Conservation (phyloP, 2,888 invertebrate genomes). For the Lycocerus yunnanus region DNA sequence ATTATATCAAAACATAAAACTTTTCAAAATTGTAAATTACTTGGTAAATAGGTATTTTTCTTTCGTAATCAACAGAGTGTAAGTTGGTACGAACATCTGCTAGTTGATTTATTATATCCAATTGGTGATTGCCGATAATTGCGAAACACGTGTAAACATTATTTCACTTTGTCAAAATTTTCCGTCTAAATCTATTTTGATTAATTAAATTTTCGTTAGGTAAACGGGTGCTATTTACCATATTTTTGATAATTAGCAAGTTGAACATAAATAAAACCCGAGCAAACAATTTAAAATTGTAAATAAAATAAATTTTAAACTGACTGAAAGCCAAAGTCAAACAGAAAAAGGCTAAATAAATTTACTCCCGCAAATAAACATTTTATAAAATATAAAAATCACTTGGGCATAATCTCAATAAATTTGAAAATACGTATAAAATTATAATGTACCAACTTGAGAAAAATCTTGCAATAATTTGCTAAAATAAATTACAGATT, state of each 20-base stretch:
- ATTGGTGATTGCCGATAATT: too few species aligned
- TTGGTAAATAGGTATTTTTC: too few species aligned
- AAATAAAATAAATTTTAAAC: not conserved
- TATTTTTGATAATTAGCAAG: not conserved
- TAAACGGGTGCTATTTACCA: not conserved
- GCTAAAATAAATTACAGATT: slow-evolving; percentile 27
- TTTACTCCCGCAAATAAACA: not conserved
- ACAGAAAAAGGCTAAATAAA: not conserved
- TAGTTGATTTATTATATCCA: too few species aligned
- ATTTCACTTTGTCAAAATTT: not conserved
- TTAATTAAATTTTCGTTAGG: not conserved
- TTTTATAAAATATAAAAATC: not conserved
- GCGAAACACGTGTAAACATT: too few species aligned
- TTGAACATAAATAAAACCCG: not conserved
- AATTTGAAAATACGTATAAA: not conserved
- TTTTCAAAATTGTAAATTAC: too few species aligned
- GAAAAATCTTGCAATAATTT: slow-evolving; percentile 15
- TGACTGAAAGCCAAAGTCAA: not conserved
- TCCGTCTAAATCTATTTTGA: not conserved
- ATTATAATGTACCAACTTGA: not conserved
- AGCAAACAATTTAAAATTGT: not conserved
- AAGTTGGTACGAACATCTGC: too few species aligned
- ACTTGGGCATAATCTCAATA: not conserved
- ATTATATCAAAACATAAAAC: too few species aligned
- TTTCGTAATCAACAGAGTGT: too few species aligned